Percentiles rank a stretch among this genome's conserved stretches.
Conservation (phyloP, 2,888 invertebrate genomes). For the Troilus luridus region DNA sequence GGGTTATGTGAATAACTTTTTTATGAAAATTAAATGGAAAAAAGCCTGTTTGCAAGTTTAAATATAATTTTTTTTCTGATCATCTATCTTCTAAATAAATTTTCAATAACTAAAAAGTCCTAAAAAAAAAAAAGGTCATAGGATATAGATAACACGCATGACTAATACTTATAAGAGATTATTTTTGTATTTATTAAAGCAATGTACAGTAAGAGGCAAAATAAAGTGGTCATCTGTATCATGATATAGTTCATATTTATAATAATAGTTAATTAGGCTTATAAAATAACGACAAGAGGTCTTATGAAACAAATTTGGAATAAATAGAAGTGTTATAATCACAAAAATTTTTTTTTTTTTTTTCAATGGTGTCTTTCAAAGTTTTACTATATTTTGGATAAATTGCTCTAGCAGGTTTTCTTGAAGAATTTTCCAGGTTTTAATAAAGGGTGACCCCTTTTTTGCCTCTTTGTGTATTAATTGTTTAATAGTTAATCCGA, state of each 20-base stretch:
- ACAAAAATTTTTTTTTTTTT: too few relatives aligned
- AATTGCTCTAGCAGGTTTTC: too few relatives aligned
- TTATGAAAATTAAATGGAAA: background rate
- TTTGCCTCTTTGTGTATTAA: background rate
- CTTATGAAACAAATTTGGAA: background rate
- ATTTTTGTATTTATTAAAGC: background rate
- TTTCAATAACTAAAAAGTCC: background rate
- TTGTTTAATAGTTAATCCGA: background rate
- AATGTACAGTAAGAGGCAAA: background rate
- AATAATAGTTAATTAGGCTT: background rate
- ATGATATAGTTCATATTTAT: background rate
- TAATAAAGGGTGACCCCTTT: background rate
- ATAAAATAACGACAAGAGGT: background rate
- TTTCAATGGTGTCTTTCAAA: too few relatives aligned
- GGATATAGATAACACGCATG: background rate
- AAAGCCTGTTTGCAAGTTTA: background rate
- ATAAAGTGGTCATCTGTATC: background rate
- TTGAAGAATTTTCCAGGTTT: too few relatives aligned
- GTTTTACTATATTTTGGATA: too few relatives aligned
- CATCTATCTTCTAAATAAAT: background rate
- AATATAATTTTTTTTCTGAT: background rate
- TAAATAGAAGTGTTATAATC: background rate
- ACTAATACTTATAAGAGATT: background rate
- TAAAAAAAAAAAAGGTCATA: background rate
- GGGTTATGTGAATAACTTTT: background rate